Conservation (phyloP, 2,888 invertebrate species). For the Chloroclystis v-ata region DNA sequence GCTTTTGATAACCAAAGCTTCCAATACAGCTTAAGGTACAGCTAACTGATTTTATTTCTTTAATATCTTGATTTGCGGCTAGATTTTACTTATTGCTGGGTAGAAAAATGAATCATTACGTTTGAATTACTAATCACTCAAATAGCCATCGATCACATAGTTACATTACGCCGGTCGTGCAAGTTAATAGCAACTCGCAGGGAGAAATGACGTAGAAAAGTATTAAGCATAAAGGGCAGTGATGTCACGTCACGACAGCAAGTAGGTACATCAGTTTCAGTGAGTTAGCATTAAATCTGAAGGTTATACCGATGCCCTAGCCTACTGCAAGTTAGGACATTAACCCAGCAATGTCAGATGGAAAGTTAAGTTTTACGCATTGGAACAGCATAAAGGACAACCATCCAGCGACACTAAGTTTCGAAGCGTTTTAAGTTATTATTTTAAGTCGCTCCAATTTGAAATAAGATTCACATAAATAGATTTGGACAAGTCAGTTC, state of each 20-base stretch:
- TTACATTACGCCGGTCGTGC: neutral
- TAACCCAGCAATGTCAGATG: slow-evolving; percentile 3
- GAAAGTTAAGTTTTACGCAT: neutral
- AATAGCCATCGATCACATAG: neutral
- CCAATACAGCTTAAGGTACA: neutral
- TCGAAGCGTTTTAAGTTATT: too few species aligned
- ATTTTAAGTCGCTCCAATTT: too few species aligned
- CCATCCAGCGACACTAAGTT: neutral
- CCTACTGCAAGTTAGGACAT: slow-evolving; percentile 6
- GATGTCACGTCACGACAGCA: too few species aligned
- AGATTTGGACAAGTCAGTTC: too few species aligned
- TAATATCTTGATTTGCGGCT: too few species aligned
- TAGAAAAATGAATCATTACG: too few species aligned
- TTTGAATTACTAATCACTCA: neutral
- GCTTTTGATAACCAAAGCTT: slow-evolving; percentile 2
- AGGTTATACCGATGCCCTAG: slow-evolving; percentile 9
- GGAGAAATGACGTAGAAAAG: neutral
- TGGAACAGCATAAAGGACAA: neutral
- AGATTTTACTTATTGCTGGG: too few species aligned
- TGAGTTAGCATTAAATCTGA: slow-evolving; percentile 12
- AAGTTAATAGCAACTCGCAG: neutral
- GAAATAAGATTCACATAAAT: too few species aligned
- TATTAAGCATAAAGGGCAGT: slow-evolving; percentile 8
- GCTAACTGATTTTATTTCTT: neutral
- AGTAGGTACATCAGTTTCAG: neutral